Conservation (phyloP, 2,113 vertebrate species). For the Syrmaticus mikado region DNA sequence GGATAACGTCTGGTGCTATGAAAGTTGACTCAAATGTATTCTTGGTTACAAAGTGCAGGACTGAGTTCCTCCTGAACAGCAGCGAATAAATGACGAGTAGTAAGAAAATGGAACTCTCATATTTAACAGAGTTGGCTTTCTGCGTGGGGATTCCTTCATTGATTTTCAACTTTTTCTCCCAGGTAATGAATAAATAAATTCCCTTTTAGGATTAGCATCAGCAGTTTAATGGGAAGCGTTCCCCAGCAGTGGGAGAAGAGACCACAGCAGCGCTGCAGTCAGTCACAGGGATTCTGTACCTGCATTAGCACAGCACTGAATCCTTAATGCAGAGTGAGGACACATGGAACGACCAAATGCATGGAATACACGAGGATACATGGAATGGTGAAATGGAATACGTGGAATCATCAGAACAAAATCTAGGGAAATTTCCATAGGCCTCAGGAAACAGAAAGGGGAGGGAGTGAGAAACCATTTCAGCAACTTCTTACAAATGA, state of each 20-base stretch:
- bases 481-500: neutral
- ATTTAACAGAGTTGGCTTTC: neutral
- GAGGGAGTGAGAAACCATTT: neutral
- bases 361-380: neutral
- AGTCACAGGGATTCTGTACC: neutral
- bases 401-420: neutral
- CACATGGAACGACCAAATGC: neutral
- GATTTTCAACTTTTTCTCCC: neutral
- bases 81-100: neutral
- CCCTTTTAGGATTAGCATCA: neutral
- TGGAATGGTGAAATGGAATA: neutral
- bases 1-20: neutral
- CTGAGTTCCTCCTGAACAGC: neutral
- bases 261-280: neutral
- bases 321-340: neutral
- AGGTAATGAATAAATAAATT: neutral
- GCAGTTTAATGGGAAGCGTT: neutral
- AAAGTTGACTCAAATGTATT: neutral
- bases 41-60: neutral
- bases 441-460: neutral
- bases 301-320: neutral
- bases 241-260: neutral
- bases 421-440: neutral
- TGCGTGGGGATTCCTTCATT: neutral
- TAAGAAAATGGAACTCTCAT: neutral